Conservation (phyloP, 2,113 vertebrate genomes). For the Vidua chalybeata region DNA sequence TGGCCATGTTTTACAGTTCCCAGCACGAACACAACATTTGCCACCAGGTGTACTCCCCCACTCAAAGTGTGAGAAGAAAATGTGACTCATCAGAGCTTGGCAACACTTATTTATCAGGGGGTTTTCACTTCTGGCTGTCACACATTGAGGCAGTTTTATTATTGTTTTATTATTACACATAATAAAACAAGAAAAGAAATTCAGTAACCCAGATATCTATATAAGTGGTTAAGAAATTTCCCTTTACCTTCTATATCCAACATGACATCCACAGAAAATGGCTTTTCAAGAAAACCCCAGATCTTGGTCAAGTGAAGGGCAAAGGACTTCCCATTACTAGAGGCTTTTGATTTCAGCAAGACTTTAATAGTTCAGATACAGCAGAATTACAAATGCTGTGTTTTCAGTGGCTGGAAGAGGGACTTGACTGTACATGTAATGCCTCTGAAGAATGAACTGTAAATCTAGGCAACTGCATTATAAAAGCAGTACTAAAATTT, state of each 20-base stretch:
- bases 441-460: not conserved
- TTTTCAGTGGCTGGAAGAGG: not conserved
- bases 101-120: not conserved
- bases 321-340: not conserved
- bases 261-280: not conserved
- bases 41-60: not conserved
- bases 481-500: not conserved
- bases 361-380: not conserved
- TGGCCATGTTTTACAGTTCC: not conserved
- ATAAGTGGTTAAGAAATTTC: not conserved
- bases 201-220: not conserved
- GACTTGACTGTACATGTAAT: not conserved
- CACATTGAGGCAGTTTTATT: not conserved
- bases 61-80: not conserved
- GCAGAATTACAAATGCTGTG: not conserved
- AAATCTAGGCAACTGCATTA: not conserved
- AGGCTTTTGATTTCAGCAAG: not conserved
- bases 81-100: conserved; percentile 20
- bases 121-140: conserved; percentile 8
- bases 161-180: not conserved
- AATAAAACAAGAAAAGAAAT: not conserved
- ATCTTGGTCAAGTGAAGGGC: not conserved
- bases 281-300: not conserved
- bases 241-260: not conserved
- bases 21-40: not conserved